These are phyloP conservation scores for Xanthia icteritia DNA, from an alignment of 2,888 invertebrate species.

Conservation along the genomic window DNA sequence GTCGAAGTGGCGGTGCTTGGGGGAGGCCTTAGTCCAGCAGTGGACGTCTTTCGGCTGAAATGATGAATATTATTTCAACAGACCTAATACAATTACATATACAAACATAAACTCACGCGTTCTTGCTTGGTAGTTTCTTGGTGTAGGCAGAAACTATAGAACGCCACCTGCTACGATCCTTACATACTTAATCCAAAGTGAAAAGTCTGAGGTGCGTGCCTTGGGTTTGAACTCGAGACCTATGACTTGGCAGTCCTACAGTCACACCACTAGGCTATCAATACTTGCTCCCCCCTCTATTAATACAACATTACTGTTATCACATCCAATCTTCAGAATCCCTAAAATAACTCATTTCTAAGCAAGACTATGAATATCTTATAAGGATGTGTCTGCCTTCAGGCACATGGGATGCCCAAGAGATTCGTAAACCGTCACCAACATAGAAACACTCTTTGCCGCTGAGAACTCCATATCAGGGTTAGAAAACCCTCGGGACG, in stretches of 20 bases:
- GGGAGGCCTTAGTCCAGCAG: no score
- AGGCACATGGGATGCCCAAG: constrained; percentile 47
- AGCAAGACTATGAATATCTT: constrained; percentile 22
- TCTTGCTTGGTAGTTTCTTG: no score
- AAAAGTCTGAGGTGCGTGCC: no score
- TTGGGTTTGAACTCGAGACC: no score
- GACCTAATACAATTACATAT: not conserved
- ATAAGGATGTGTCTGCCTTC: constrained; percentile 26
- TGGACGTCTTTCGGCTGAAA: no score
- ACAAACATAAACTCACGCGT: not conserved
- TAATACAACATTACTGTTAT: not conserved
- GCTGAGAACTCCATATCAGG: constrained; percentile 40
- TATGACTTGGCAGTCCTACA: no score
- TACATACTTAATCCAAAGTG: not conserved
- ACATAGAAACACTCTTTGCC: constrained; percentile 61
- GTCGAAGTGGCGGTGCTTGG: no score
- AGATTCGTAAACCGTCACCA: constrained; percentile 54
- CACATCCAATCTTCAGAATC: constrained; percentile 2
- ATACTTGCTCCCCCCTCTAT: no score
- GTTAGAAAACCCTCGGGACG: constrained; percentile 35
- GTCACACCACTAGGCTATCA: no score
- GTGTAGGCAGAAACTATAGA: not conserved
- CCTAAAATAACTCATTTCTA: constrained; percentile 16
- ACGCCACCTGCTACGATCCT: not conserved
- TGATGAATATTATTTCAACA: no score